Base-by-base conservation (phyloP, 2,888 invertebrate species). In the Trichogramma evanescens region DNA sequence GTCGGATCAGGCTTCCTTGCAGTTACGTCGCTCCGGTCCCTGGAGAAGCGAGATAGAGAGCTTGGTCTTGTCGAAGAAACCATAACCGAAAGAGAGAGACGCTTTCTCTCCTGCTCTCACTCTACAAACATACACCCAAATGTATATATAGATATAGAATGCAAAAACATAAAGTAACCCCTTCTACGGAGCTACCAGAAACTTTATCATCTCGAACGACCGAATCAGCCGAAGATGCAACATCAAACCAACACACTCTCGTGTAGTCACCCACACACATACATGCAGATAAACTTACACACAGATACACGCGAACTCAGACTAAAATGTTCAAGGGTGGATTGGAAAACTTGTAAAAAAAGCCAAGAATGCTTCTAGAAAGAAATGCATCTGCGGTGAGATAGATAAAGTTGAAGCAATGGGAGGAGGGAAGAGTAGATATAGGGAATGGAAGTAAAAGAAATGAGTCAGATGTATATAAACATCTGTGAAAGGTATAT, bases 101-200 rank as follows among this genome's bases (percentile, higher is more conserved):
- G 75, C 69, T 26, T 26, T 26, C 26, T 26, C 26, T 26, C 26
- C 26, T 26, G 26, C 26, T 26, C 26, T 26, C 26, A 26, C 26
- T 26, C 26, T 26, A 26, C 26, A 26, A 26, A 26, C 26, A 26
- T 26, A 26, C 26, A 26, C 26, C 26, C 26, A 26, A 26, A 26
- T 26, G 69, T 69, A 67, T 72, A 71, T 71, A 70, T 13, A 48
- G 10, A 63, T 73, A 74, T 71, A 72, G 73, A 72, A 76, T 74
- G 73, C 74, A 73, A 73, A 73, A 72, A 71, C 72, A 75, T 76
- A 76, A 76, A 76, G 70, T 67, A 69, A 68, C 59, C 56, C 57
- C 64, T 52, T 56, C 50, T 57, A 61, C 41, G 10, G 13, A 40
- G 7, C 44, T 53, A 42, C 10, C 4, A 57, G 51, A 49, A 59